Conservation (phyloP, 2,113 vertebrate genomes). For the Connochaetes taurinus region DNA sequence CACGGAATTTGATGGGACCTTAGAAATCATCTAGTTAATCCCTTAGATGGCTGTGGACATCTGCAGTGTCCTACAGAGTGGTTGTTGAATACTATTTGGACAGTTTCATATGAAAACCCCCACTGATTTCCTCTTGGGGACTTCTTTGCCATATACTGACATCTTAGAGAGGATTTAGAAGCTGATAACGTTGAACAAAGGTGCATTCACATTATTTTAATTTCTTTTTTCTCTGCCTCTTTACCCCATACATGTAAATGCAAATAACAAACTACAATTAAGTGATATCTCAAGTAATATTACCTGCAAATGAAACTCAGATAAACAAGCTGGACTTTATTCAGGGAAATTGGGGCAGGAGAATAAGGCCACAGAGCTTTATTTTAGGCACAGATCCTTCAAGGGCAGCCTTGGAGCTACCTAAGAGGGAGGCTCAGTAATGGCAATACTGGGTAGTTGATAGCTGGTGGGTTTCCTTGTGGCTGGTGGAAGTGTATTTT, state of each 20-base stretch:
- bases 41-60: neutral
- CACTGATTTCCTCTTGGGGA: neutral
- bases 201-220: neutral
- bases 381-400: neutral
- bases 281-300: neutral
- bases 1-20: neutral
- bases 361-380: neutral
- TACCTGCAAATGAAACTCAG: neutral
- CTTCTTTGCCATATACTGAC: neutral
- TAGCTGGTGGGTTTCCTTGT: neutral
- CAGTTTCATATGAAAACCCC: neutral
- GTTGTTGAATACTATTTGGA: neutral
- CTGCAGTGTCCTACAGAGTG: neutral
- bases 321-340: neutral
- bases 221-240: neutral
- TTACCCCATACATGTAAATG: neutral
- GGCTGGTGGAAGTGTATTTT: neutral
- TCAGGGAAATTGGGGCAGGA: neutral
- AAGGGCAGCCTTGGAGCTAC: neutral
- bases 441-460: neutral
- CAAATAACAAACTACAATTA: neutral
- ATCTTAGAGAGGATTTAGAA: neutral
- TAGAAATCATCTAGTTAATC: neutral
- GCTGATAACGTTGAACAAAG: neutral
- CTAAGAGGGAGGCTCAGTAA: neutral